A percentile compares a stretch with the other conserved stretches of the same genome.
Conservation (phyloP, 2,797 vertebrate species). For the Fratercula arctica region DNA sequence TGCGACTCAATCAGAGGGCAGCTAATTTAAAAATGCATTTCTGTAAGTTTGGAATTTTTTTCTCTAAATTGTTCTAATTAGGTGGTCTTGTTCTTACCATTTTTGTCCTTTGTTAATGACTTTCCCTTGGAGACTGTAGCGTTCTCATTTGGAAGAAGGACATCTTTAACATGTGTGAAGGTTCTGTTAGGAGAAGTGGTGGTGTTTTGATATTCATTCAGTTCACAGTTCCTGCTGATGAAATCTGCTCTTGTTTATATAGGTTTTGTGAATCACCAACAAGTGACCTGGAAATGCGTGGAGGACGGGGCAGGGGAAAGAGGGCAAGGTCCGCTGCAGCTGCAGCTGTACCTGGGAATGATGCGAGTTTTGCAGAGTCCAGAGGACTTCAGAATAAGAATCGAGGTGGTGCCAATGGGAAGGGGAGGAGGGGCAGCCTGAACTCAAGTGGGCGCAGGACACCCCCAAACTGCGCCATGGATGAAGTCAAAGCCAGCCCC, state of each 20-base stretch:
- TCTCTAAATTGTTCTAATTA: background rate
- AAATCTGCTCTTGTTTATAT: conserved; percentile 37
- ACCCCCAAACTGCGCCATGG: conserved; percentile 89
- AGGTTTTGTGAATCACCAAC: conserved; percentile 98
- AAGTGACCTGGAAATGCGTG: conserved; percentile 92
- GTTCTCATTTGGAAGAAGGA: background rate
- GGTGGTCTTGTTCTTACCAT: background rate
- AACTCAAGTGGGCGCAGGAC: conserved; percentile 90
- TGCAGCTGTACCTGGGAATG: conserved; percentile 82
- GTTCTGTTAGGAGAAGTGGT: background rate
- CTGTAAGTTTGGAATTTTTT: background rate
- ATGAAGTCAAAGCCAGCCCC: conserved; percentile 90
- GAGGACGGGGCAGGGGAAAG: conserved; percentile 92
- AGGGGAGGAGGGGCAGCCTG: conserved; percentile 91
- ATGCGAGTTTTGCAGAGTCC: conserved; percentile 85
- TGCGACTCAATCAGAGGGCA: background rate
- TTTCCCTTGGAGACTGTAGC: background rate
- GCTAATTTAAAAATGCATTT: background rate
- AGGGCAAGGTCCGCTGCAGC: conserved; percentile 86
- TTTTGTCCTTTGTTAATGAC: background rate
- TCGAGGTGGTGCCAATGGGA: conserved; percentile 89
- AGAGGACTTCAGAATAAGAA: conserved; percentile 92
- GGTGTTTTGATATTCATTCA: background rate
- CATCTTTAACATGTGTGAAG: background rate
- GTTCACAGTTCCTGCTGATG: background rate